Conservation (phyloP, 2,888 invertebrate species). For the Pollenia amentaria region DNA sequence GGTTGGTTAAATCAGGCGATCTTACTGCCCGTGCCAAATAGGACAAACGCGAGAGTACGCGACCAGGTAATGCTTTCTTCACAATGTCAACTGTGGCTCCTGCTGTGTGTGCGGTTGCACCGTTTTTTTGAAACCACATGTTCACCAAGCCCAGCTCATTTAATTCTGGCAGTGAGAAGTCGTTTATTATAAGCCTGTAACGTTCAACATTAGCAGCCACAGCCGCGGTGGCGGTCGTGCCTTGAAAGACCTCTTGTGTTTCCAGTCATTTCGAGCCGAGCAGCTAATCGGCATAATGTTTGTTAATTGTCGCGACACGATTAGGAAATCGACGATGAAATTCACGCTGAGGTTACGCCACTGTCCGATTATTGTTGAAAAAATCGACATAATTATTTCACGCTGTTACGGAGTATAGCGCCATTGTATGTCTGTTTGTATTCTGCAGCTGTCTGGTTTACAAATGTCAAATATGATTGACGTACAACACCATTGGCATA, state of each 20-base stretch:
- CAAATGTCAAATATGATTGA: no score
- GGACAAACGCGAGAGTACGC: no score
- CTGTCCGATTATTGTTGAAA: not conserved
- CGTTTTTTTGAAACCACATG: not conserved
- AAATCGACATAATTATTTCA: no score
- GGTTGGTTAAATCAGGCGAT: no score
- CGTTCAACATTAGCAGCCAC: no score
- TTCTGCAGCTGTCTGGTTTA: no score
- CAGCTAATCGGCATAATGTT: not conserved
- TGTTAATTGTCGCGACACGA: not conserved
- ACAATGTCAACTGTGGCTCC: not conserved
- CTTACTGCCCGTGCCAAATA: no score
- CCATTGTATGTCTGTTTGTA: no score
- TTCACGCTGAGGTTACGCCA: not conserved
- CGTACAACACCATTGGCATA: no score
- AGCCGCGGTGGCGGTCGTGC: not conserved
- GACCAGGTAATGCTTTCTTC: not conserved
- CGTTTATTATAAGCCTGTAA: not conserved
- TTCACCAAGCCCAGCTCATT: not conserved
- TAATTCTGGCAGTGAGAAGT: not conserved
- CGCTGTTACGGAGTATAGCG: no score
- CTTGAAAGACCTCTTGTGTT: not conserved
- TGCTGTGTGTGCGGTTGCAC: constrained; percentile 6
- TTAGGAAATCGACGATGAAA: not conserved
- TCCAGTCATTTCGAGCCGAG: not conserved